Percentiles rank a stretch among this genome's conserved stretches.
These are phyloP conservation scores for Cheirogaleus major DNA, from an alignment of 2,797 vertebrate genomes.

Conservation along the genomic window DNA sequence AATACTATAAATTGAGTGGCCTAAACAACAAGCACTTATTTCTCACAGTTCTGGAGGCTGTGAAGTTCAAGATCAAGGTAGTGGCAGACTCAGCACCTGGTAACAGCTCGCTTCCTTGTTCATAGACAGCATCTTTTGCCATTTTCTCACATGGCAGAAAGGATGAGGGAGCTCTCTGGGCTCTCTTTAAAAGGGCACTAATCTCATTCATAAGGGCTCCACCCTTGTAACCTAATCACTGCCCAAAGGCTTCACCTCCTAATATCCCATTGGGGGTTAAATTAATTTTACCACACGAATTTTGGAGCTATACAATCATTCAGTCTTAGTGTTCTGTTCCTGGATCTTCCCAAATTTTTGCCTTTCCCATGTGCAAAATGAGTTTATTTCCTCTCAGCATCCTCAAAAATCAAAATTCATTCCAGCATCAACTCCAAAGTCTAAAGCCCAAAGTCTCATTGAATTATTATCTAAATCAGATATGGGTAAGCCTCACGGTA, in stretches of 20 bases:
- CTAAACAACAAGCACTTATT: neutral
- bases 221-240: neutral
- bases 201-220: neutral
- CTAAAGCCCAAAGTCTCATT: neutral
- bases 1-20: neutral
- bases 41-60: neutral
- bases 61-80: neutral
- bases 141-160: neutral
- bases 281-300: neutral
- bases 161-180: neutral
- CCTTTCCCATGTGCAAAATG: neutral
- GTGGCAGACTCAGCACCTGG: neutral
- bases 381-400: neutral
- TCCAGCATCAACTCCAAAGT: neutral
- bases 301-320: accelerated
- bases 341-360: neutral
- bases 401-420: neutral
- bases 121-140: neutral
- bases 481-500: neutral
- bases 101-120: accelerated
- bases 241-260: neutral
- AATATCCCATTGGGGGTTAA: accelerated
- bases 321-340: neutral
- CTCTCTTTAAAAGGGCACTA: neutral
- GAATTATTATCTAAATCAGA: neutral